These are phyloP conservation scores for Typhlichthys eigenmanni DNA, from an alignment of 2,797 vertebrate genomes.

Conservation along the genomic window DNA sequence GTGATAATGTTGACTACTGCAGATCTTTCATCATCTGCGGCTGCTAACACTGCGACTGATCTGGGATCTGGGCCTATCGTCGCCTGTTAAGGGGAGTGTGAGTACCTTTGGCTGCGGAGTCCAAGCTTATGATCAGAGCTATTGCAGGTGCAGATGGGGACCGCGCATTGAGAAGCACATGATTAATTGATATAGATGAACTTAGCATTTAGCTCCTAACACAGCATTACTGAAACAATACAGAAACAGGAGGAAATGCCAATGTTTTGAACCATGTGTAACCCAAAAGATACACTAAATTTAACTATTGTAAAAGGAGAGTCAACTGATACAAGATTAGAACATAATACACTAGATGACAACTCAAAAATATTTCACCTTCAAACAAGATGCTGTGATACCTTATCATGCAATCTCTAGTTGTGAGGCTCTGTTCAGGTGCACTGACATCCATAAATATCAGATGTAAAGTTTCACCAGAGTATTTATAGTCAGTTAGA, in stretches of 20 bases:
- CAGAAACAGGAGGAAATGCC: neutral
- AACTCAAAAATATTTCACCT: neutral
- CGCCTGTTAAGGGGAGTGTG: constrained; percentile 56
- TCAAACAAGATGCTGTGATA: constrained; percentile 13
- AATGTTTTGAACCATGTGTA: neutral
- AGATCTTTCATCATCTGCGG: constrained; percentile 27
- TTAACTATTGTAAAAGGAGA: too few relatives aligned
- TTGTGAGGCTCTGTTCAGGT: neutral
- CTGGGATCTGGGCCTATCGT: constrained; percentile 68
- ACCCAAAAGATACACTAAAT: neutral
- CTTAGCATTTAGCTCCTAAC: too few relatives aligned
- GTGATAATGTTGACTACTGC: too few relatives aligned
- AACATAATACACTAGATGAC: too few relatives aligned
- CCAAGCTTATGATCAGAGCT: constrained; percentile 34
- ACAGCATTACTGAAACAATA: neutral
- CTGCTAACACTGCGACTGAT: constrained; percentile 23
- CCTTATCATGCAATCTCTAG: neutral
- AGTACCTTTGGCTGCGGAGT: constrained; percentile 52
- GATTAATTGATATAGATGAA: constrained; percentile 28
- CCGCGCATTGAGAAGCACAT: constrained; percentile 50
- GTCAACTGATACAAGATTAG: too few relatives aligned
- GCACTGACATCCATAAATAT: constrained; percentile 3
- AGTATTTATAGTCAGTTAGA: constrained; percentile 49
- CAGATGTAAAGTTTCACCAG: neutral
- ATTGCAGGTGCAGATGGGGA: constrained; percentile 63